Evolutionary conservation across 2,113 vertebrate genomes (phyloP).

Genomic region (Lutjanus erythropterus): DNA sequence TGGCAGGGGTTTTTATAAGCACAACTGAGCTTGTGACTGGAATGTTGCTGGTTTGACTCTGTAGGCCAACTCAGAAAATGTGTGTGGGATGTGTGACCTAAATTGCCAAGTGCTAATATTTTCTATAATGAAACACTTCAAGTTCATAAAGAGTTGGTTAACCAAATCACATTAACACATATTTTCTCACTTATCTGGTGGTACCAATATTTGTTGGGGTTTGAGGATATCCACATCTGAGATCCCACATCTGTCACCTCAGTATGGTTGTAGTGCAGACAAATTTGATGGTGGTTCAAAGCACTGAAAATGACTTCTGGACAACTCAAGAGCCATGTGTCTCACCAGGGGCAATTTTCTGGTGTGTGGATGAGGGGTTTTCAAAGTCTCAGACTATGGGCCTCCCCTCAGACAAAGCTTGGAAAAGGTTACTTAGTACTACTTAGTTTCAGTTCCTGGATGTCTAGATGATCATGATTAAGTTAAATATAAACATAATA

Average conservation of each 20-base stretch:
- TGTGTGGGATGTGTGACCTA: constrained; percentile 14
- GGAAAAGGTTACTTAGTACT: no score
- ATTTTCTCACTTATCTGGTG: background rate
- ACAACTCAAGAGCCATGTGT: no score
- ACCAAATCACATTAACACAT: background rate
- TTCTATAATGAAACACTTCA: background rate
- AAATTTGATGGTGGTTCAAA: background rate
- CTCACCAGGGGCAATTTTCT: no score
- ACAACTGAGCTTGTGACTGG: constrained; percentile 21
- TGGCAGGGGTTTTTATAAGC: no score
- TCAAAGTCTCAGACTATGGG: no score
- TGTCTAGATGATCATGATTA: no score
- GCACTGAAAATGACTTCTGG: background rate
- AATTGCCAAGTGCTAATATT: background rate
- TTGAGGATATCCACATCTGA: background rate
- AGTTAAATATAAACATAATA: no score
- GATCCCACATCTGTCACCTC: background rate
- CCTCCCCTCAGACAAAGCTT: no score
- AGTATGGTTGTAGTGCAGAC: background rate
- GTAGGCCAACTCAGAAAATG: constrained; percentile 1
- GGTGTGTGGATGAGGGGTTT: no score
- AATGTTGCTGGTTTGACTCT: constrained; percentile 33
- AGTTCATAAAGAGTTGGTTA: background rate
- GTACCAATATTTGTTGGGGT: background rate
- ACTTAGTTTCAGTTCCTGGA: no score